These are phyloP conservation scores for Dermolepida albohirtum DNA, from an alignment of 2,888 invertebrate species.

Conservation along the genomic window DNA sequence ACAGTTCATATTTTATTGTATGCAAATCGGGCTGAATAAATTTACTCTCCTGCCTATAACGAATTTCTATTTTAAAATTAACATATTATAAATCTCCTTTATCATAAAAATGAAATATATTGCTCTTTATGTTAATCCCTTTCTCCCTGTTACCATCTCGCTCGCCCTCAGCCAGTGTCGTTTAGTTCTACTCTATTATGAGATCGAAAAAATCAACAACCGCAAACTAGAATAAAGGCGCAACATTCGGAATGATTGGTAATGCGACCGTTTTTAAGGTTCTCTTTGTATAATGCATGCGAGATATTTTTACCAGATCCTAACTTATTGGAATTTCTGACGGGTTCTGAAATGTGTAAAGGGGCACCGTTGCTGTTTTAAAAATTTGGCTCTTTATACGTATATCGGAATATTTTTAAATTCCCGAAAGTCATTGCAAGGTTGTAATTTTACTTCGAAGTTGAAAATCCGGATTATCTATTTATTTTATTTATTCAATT, in stretches of 20 bases:
- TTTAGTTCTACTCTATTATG: not conserved
- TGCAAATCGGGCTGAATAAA: slow-evolving; percentile 60
- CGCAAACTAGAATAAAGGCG: not conserved
- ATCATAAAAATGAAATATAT: slow-evolving; percentile 51
- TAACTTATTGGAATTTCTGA: too few relatives aligned
- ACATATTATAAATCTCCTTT: slow-evolving; percentile 57
- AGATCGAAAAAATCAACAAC: too few relatives aligned
- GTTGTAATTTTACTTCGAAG: not conserved
- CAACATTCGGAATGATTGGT: not conserved
- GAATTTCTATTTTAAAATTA: slow-evolving; percentile 63
- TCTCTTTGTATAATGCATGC: not conserved
- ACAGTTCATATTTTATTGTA: slow-evolving; percentile 62
- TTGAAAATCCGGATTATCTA: not conserved
- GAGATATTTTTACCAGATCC: not conserved
- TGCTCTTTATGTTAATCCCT: slow-evolving; percentile 47
- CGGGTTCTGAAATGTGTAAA: not conserved
- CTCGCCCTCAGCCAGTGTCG: not conserved
- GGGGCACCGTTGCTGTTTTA: not conserved
- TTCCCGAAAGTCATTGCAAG: not conserved
- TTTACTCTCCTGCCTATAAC: slow-evolving; percentile 56
- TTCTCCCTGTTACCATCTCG: not conserved
- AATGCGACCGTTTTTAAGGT: slow-evolving; percentile 14
- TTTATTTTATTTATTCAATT: too few relatives aligned
- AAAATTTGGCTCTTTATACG: not conserved
- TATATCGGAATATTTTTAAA: not conserved